These are phyloP conservation scores for Alentia gelatinosa DNA, from an alignment of 2,888 invertebrate species.

Conservation along the genomic window DNA sequence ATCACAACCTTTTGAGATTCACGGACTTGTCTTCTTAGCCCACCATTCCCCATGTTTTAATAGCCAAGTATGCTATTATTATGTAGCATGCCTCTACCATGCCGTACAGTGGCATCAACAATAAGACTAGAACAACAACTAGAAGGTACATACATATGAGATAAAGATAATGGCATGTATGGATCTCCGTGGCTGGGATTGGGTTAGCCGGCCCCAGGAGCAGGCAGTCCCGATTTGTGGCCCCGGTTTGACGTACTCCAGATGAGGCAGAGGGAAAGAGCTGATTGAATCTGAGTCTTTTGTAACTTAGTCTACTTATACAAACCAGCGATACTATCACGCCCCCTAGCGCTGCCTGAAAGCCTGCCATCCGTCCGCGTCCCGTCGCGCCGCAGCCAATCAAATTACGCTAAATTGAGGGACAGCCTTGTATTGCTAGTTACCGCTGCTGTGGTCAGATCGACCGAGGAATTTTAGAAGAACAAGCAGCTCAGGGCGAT, in stretches of 20 bases:
- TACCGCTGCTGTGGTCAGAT: background rate
- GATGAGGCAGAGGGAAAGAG: background rate
- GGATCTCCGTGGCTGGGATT: too few species aligned
- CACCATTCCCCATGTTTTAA: too few species aligned
- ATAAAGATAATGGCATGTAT: too few species aligned
- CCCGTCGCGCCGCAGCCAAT: background rate
- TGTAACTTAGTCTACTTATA: background rate
- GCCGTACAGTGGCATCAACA: too few species aligned
- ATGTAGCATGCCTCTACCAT: too few species aligned
- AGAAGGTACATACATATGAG: too few species aligned
- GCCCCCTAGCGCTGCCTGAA: background rate
- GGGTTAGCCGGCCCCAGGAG: background rate
- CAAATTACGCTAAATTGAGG: background rate
- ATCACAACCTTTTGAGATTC: too few species aligned
- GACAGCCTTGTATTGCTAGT: background rate
- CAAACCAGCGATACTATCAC: background rate
- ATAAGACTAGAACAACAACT: too few species aligned
- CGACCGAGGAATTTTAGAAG: background rate
- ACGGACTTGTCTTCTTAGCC: too few species aligned
- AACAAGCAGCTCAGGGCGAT: too few species aligned
- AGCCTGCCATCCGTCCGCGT: background rate
- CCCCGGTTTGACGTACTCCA: background rate
- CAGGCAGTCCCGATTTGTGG: background rate
- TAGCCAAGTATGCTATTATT: too few species aligned
- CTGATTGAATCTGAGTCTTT: slow-evolving; percentile 2